Base-by-base conservation (phyloP, 2,113 vertebrate species). In the Menura novaehollandiae region DNA sequence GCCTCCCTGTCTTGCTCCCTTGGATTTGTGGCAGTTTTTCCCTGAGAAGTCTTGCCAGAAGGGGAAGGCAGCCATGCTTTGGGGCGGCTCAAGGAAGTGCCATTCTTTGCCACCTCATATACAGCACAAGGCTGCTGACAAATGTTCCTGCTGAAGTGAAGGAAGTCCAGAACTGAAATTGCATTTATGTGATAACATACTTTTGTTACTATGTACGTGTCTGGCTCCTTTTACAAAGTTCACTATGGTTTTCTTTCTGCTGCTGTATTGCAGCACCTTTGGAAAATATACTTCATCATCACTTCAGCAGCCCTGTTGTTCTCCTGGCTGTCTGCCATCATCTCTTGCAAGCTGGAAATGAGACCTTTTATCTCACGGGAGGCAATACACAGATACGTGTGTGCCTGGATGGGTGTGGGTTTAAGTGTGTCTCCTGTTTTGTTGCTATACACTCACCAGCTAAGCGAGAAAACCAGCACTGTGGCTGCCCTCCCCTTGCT, bases 41-140 rank as follows among this genome's bases (percentile, higher is more conserved):
- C 15, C 60, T 75, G 49, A 72, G 33, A 79, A 43, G 4, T 10
- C 3, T 62, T 56, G 26, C 30, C 56, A 43, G 58, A 90, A 88
- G 33, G 39, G 16, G 26, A 59, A 78, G 56, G 39, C 0, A 0
- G 6, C 26, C 2, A 0, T 1, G 4, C 26, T 44, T 56, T 8
- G 32, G 43, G 43, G 21, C 3, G 6, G 41, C 43, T 41, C 21
- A 59, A 75, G 35, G 33, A 84, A 89, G 52, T 3, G 2, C 28
- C 2, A 11, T 35, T 52, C 12, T 46, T 27, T 17, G 5, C 41
- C 8, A 2, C 47, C 35, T 86, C 13, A 0, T 26, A 18, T 9
- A 20, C 30, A 52, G 22, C 37, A 21, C 26, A 32, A 35, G 39
- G 23, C 58, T 76, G 35, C 33, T 69, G 60, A 58, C 47, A 77